Conservation (phyloP, 2,888 invertebrate genomes). For the Fragum fragum region DNA sequence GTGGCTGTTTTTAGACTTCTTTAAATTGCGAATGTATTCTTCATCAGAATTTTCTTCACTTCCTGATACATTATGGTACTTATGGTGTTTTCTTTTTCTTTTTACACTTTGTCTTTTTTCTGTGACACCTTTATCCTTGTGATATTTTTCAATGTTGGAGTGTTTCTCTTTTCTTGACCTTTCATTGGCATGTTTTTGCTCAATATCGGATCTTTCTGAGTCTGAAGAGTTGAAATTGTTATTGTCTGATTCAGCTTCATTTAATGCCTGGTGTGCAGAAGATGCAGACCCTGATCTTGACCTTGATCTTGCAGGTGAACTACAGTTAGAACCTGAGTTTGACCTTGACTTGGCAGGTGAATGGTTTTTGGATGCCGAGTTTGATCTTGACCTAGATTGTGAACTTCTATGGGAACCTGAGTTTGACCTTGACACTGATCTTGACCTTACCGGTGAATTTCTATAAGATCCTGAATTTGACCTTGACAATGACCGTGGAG, state of each 20-base stretch:
- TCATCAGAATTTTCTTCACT: not conserved
- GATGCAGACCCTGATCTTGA: not conserved
- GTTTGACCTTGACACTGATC: constrained; percentile 2
- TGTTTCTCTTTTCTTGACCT: no score
- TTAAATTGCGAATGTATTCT: not conserved
- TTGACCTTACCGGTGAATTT: not conserved
- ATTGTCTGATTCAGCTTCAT: not conserved
- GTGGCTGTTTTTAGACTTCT: not conserved
- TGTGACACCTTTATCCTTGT: not conserved
- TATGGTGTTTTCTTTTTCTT: constrained; percentile 13
- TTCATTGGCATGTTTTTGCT: not conserved
- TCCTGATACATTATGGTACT: constrained; percentile 5
- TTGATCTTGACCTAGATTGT: not conserved
- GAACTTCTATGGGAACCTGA: not conserved
- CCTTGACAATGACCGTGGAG: constrained; percentile 11
- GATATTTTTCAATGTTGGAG: not conserved
- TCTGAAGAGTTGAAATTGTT: not conserved
- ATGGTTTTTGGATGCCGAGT: not conserved
- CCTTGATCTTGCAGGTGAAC: not conserved
- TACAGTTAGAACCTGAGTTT: not conserved
- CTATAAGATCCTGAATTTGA: not conserved
- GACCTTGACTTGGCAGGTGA: constrained; percentile 1
- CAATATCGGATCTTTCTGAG: not conserved
- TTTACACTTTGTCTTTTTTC: not conserved
- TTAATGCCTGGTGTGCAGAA: not conserved